A percentile compares a stretch with the other conserved stretches of the same genome.
Evolutionary conservation across 2,888 invertebrate species (phyloP).

Genomic region (Amiota minor): DNA sequence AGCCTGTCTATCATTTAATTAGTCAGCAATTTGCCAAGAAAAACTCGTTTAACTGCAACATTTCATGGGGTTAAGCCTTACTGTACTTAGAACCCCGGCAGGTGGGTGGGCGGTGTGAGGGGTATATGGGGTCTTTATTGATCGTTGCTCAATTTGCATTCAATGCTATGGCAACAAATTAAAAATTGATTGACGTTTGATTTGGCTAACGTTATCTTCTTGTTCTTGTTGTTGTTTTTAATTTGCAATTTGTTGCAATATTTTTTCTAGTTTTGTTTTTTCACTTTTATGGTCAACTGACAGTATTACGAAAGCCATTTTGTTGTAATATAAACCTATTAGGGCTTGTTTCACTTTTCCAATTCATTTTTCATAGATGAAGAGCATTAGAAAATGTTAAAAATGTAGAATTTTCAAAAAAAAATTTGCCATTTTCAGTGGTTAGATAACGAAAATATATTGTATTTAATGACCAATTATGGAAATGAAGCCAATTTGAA

Average conservation of each 20-base stretch:
- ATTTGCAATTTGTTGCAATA: slow-evolving; percentile 33
- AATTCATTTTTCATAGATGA: too few species aligned
- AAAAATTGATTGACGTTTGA: slow-evolving; percentile 32
- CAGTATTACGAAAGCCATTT: not conserved
- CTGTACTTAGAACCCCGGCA: not conserved
- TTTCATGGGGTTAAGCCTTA: not conserved
- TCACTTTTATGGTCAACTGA: not conserved
- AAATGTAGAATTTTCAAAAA: too few species aligned
- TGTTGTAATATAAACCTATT: too few species aligned
- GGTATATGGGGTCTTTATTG: not conserved
- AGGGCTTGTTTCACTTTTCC: too few species aligned
- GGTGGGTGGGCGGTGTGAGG: not conserved
- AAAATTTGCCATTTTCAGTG: too few species aligned
- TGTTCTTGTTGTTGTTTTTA: slow-evolving; percentile 30
- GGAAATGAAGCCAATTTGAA: too few species aligned
- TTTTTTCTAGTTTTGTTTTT: not conserved
- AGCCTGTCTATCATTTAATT: slow-evolving; percentile 35
- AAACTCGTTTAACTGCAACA: slow-evolving; percentile 25
- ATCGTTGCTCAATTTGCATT: slow-evolving; percentile 23
- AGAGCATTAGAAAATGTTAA: too few species aligned
- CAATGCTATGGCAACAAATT: slow-evolving; percentile 34
- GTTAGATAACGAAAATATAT: too few species aligned
- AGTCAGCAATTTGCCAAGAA: slow-evolving; percentile 33
- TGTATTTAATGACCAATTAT: too few species aligned
- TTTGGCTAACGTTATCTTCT: slow-evolving; percentile 20